Base-by-base conservation (phyloP, 2,113 vertebrate species). In the Apodemus sylvaticus region DNA sequence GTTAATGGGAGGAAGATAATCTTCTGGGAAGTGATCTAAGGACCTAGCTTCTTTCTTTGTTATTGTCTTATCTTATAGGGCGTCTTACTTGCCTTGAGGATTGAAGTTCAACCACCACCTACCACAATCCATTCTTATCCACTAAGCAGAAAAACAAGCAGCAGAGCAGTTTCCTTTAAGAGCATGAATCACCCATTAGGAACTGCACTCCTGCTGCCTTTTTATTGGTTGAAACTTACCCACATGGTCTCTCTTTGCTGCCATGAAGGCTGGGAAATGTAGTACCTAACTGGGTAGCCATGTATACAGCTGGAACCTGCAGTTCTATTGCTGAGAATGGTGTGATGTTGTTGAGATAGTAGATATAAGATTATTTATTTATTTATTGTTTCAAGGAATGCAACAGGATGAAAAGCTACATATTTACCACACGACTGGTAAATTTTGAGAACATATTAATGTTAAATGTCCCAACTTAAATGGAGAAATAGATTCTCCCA, bases 201-300 rank as follows among this genome's bases (percentile, higher is more conserved):
- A 1, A 34, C 19, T 16, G 51, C 24, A 39, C 31, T 94, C 74
- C 13, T 93, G 26, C n/a, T 89, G 16, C 29, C 64, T 89, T 94
- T 94, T 77, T 71, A 92, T 53, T 96, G 77, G 81, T 86, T 90
- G 90, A 93, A 95, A 92, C 39, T 29, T 66, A 90, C 76, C 76
- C 92, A 91, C 51, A 4, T 77, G 83, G 13, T 74, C n/a, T 90
- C 66, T 93, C 16, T 58, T 12, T 94, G 76, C 16, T 86, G 36
- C 79, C 29, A 89, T 39, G 68, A 16, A 94, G 29, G 70, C 93
- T 96, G 96, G 81, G 90, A 94, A 92, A 88, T 93, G 74, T 86
- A 64, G 85, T 92, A 36, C 86, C 36, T 71, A 74, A 31, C 36
- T 93, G 53, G 78, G 26, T 17, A 94, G 42, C 42, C n/a, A 39